phyloP scores from a whole-genome alignment of 2,797 vertebrate species.

The Lepilemur ruficaudatus region DNA sequence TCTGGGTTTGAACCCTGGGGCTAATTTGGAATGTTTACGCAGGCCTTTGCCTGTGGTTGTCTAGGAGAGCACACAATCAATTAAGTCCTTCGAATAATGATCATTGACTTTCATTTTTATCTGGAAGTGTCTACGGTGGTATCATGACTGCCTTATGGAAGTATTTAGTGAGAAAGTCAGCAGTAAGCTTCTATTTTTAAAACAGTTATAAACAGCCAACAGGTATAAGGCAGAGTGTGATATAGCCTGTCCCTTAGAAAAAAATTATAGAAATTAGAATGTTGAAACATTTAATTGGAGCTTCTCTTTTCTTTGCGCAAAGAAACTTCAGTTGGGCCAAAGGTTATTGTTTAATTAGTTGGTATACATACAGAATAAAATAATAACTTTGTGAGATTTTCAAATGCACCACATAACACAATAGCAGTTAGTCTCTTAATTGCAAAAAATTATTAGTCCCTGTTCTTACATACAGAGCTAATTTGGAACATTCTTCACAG shows the following conservation, averaged over 20 bases:
- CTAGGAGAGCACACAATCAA: not conserved
- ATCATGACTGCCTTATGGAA: not conserved
- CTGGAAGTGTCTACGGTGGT: not conserved
- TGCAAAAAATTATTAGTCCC: not conserved
- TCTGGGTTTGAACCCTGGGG: not conserved
- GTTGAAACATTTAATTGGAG: slow-evolving; percentile 11
- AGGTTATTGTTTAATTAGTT: slow-evolving; percentile 53
- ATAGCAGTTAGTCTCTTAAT: not conserved
- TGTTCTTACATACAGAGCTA: not conserved
- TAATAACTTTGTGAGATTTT: slow-evolving; percentile 13
- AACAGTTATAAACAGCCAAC: not conserved
- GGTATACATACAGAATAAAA: not conserved
- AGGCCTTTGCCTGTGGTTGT: not conserved
- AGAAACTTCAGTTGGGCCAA: slow-evolving; percentile 25
- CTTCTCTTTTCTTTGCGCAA: not conserved
- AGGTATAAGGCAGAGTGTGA: not conserved
- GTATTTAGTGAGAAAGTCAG: not conserved
- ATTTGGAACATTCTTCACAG: not conserved
- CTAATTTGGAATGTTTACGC: not conserved
- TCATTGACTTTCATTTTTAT: not conserved
- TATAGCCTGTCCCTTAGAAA: not conserved
- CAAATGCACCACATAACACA: not conserved
- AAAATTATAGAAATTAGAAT: slow-evolving; percentile 12
- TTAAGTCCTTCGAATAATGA: not conserved
- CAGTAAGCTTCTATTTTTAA: not conserved